Conservation (phyloP, 2,888 invertebrate species). For the Cylloceria caligata region DNA sequence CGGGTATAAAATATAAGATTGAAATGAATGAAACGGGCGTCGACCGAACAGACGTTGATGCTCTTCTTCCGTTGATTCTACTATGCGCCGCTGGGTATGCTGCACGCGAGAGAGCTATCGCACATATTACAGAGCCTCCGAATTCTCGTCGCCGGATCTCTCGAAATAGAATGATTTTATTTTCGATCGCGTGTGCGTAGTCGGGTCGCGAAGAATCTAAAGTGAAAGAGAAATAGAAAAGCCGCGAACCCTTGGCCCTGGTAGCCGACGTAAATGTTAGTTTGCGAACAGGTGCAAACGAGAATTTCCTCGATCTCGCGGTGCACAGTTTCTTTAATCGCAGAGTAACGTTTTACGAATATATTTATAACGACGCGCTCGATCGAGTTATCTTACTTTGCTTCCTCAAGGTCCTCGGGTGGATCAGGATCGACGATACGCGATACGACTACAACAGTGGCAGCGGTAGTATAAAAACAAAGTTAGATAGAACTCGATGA, state of each 20-base stretch:
- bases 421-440: slow-evolving; percentile 20
- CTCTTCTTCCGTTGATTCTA: background rate
- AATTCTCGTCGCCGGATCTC: slow-evolving; percentile 63
- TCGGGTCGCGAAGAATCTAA: slow-evolving; percentile 48
- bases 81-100: slow-evolving; percentile 9
- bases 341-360: background rate
- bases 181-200: slow-evolving; percentile 54
- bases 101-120: slow-evolving; percentile 14
- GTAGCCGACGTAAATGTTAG: slow-evolving; percentile 50
- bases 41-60: background rate
- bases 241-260: slow-evolving; percentile 65
- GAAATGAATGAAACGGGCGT: slow-evolving; percentile 43
- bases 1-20: slow-evolving; percentile 31
- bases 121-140: slow-evolving; percentile 43
- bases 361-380: slow-evolving; percentile 12
- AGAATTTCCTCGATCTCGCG: background rate
- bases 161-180: slow-evolving; percentile 63
- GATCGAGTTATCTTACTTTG: background rate
- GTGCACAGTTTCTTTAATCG: background rate
- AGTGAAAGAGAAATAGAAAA: slow-evolving; percentile 35
- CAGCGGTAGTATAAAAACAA: slow-evolving; percentile 13
- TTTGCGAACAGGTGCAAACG: slow-evolving; percentile 47
- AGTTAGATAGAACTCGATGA: slow-evolving; percentile 48
- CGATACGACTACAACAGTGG: slow-evolving; percentile 24
- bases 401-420: background rate